A percentile compares a stretch with the other conserved stretches of the same genome.
Evolutionary conservation across 1,140 invertebrate species (phyloP).

Genomic region (Notospermus geniculatus): DNA sequence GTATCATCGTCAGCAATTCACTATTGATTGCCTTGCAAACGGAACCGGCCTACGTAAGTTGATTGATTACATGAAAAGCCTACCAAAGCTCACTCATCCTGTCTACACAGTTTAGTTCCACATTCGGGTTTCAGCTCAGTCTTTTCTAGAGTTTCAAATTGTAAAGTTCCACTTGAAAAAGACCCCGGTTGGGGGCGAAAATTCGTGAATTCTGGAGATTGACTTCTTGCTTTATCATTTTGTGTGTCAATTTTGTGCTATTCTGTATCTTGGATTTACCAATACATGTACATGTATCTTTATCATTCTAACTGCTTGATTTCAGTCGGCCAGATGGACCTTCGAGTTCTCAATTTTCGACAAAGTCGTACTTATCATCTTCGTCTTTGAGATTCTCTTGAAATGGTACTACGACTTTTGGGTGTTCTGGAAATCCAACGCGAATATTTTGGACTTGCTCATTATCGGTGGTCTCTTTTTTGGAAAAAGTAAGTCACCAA

Average conservation of each 20-base stretch:
- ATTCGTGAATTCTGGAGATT: too few species aligned
- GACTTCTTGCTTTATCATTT: too few species aligned
- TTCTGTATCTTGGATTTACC: too few species aligned
- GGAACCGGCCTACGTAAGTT: slow-evolving; percentile 13
- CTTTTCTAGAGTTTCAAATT: too few species aligned
- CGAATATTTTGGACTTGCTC: slow-evolving; percentile 43
- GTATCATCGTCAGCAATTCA: slow-evolving; percentile 14
- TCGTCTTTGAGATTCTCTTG: slow-evolving; percentile 32
- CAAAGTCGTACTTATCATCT: slow-evolving; percentile 13
- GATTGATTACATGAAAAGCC: too few species aligned
- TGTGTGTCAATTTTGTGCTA: not conserved
- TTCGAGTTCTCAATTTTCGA: slow-evolving; percentile 18
- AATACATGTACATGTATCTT: not conserved
- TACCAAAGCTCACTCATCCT: too few species aligned
- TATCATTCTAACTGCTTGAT: not conserved
- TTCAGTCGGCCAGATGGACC: slow-evolving; percentile 11
- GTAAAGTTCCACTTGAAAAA: too few species aligned
- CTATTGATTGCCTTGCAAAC: slow-evolving; percentile 19
- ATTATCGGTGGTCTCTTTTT: slow-evolving; percentile 29
- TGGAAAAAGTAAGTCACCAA: slow-evolving; percentile 15
- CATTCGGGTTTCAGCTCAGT: too few species aligned
- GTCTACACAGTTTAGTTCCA: not conserved
- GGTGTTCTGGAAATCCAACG: slow-evolving; percentile 38
- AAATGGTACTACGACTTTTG: slow-evolving; percentile 45
- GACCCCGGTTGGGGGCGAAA: too few species aligned